A percentile compares a stretch with the other conserved stretches of the same genome.
These are phyloP conservation scores for Aotus griseimembra DNA, from an alignment of 2,797 vertebrate species.

Conservation along the genomic window DNA sequence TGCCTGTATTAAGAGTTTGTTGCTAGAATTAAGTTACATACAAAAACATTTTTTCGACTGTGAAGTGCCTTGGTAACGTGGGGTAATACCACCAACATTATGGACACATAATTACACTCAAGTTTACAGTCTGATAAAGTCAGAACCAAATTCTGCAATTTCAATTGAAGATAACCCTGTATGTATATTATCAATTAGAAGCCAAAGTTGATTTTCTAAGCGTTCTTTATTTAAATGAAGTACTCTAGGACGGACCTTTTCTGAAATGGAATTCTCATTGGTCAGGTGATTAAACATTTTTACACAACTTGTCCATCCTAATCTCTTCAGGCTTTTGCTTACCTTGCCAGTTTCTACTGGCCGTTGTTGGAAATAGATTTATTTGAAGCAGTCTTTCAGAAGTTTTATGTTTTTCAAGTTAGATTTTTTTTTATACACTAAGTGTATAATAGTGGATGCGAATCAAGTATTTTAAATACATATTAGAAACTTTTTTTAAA, in stretches of 20 bases:
- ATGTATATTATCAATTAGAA: background rate
- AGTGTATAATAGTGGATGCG: background rate
- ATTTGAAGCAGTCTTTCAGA: slow-evolving; percentile 55
- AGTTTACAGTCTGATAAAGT: background rate
- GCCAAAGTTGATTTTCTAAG: background rate
- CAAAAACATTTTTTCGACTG: background rate
- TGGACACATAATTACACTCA: background rate
- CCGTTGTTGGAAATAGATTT: slow-evolving; percentile 58
- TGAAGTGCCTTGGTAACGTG: background rate
- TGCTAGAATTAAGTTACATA: background rate
- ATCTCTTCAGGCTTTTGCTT: slow-evolving; percentile 66
- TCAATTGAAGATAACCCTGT: background rate
- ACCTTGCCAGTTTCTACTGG: slow-evolving; percentile 54
- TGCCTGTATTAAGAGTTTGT: background rate
- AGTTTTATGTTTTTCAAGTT: background rate
- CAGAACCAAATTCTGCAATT: background rate
- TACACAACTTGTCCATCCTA: slow-evolving; percentile 27
- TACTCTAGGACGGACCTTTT: slow-evolving; percentile 64
- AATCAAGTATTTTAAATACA: slow-evolving; percentile 8
- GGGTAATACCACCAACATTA: fast-evolving
- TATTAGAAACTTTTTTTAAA: background rate
- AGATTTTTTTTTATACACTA: background rate
- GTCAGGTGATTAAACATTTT: slow-evolving; percentile 59
- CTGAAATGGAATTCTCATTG: slow-evolving; percentile 46
- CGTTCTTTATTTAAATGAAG: slow-evolving; percentile 12